Conservation (phyloP, 35 echinoderm and acorn worm genomes). For the Amphiura filiformis region DNA sequence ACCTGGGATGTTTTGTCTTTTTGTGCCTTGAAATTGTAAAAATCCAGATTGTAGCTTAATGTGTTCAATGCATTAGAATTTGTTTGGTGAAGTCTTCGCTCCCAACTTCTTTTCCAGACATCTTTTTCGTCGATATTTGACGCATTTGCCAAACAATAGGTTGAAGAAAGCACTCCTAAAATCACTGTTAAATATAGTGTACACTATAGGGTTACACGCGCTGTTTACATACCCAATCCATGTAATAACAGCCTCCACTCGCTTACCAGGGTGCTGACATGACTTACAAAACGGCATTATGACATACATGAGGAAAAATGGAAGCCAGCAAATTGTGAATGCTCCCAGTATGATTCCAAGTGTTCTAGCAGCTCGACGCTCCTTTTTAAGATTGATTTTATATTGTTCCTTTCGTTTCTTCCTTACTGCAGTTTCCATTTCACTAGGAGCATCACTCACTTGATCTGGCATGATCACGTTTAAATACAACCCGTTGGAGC, state of each 20-base stretch:
- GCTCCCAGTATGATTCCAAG: slow-evolving; percentile 50
- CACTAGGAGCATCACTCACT: no score
- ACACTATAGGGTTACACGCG: slow-evolving; percentile 51
- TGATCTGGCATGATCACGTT: neutral
- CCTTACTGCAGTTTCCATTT: neutral
- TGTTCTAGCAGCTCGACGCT: slow-evolving; percentile 42
- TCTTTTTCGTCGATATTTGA: neutral
- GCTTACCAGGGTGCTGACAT: slow-evolving; percentile 20
- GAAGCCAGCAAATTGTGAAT: slow-evolving; percentile 52
- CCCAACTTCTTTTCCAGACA: neutral
- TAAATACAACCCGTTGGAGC: neutral
- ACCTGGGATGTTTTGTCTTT: no score
- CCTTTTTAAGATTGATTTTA: neutral
- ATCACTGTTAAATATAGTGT: slow-evolving; percentile 54
- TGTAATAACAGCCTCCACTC: slow-evolving; percentile 43
- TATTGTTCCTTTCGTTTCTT: neutral
- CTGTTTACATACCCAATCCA: slow-evolving; percentile 72
- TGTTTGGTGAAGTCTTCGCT: neutral
- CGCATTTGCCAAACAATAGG: slow-evolving; percentile 2
- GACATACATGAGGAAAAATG: slow-evolving; percentile 53
- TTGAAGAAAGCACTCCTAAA: slow-evolving; percentile 49
- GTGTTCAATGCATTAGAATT: no score
- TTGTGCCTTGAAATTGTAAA: no score
- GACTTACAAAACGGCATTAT: slow-evolving; percentile 37
- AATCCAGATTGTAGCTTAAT: no score